Evolutionary conservation across 2,888 invertebrate genomes (phyloP), one percentile per base, ranked within the genome.

Genomic region (Argyresthia goedartella): DNA sequence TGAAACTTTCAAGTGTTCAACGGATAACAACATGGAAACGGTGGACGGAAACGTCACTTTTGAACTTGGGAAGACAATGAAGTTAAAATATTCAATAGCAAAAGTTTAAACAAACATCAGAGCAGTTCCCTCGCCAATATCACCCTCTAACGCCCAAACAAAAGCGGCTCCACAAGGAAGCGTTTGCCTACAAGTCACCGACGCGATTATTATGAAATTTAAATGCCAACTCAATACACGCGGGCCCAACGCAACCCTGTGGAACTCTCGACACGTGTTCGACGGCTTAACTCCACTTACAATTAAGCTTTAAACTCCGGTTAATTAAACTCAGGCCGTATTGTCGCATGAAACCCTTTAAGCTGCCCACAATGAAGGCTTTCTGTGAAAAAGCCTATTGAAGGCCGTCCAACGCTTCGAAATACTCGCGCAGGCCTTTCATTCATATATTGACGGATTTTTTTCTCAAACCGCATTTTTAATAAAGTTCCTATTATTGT

Each of bases 271-370:
- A 84, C 85, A 82, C 85, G 85, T 85, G 85, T 84, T 74, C 69
- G 66, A 58, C 66, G 68, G 84, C 80, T 85, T 80, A 82, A 78
- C 78, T 75, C 76, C 76, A 77, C 80, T 81, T 73, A 82, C 80
- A 85, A 85, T 82, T 81, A 81, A 81, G 81, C 80, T 76, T 81
- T 76, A 82, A 82, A 75, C 79, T 70, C 71, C 77, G 81, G 81
- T 82, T 85, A 85, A 85, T 85, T 85, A 82, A 85, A 77, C 82
- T 68, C 72, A 67, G 73, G 68, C 71, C 70, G 75, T 73, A 79
- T 82, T 81, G 80, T 81, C 78, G 74, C 74, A 60, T 61, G 70
- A 73, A 70, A 71, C 80, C 81, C 79, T 81, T 79, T 79, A 73
- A 79, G 70, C 71, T 69, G 67, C 65, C 73, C 71, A 74, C 76